Evolutionary conservation across 2,797 vertebrate species (phyloP), one percentile per base, ranked within the genome.

Genomic region (Moxostoma hubbsi): DNA sequence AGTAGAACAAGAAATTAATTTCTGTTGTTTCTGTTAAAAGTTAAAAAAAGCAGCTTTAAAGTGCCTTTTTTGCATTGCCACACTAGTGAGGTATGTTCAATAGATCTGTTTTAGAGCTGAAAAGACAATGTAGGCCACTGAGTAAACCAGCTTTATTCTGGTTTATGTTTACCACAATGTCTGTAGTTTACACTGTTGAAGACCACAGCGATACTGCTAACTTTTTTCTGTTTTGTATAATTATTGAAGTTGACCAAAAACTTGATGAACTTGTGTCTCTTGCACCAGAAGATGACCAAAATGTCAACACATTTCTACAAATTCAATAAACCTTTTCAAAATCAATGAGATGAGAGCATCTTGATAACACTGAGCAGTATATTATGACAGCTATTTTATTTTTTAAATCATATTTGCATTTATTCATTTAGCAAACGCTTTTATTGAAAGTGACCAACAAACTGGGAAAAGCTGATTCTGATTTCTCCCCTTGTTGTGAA

Each of bases 51-150:
- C 87, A 93, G 93, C 93, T 95, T 94, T 92, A 91, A 96, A 96
- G 95, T 96, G 95, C 95, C 96, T 96, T 96, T 93, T 79, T 79
- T 70, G 76, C 69, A 65, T 65, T 71, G 78, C 81, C 77, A 79
- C 51, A 64, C 62, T 84, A 84, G 91, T 91, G 90, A 88, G 90
- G 93, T 91, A 89, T 86, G 89, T 82, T 89, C 83, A 90, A 36
- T 36, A 36, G 36, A 36, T 36, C 3, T 36, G 36, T 36, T 36
- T 36, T 93, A 92, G 84, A 87, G 85, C 75, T 76, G 84, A 91
- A 81, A 92, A 92, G 90, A 88, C 88, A 80, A 87, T 57, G 59
- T 94, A 93, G 93, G 90, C 91, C 87, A 91, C 91, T 88, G 87
- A 82, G 70, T 43, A 65, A 77, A 84, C 57, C 67, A 81, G 91